A percentile compares a stretch with the other conserved stretches of the same genome.
These are phyloP conservation scores for Speoplatyrhinus poulsoni DNA, from an alignment of 2,113 vertebrate species.

Conservation along the genomic window DNA sequence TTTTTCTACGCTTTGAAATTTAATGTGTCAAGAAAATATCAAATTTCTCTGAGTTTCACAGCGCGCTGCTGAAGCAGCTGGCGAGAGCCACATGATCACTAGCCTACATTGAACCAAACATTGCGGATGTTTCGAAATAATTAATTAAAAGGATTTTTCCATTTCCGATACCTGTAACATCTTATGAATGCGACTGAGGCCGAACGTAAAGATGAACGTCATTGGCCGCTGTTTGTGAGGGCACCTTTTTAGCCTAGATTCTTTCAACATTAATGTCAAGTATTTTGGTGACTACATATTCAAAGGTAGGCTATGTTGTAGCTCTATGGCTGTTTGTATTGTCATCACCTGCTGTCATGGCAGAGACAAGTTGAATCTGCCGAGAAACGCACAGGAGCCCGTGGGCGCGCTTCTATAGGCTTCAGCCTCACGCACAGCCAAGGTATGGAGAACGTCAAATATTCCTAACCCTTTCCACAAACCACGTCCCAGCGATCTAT, in stretches of 20 bases:
- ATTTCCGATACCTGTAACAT: constrained; percentile 37
- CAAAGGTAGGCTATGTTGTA: constrained; percentile 29
- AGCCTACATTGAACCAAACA: constrained; percentile 71
- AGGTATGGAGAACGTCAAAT: constrained; percentile 63
- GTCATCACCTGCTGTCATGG: constrained; percentile 42
- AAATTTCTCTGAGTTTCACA: constrained; percentile 41
- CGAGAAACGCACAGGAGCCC: constrained; percentile 39
- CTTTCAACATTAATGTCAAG: constrained; percentile 26
- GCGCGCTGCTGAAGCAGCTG: constrained; percentile 57
- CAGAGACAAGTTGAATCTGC: constrained; percentile 48
- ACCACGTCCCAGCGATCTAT: constrained; percentile 19
- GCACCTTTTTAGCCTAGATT: constrained; percentile 2
- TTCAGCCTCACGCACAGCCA: constrained; percentile 26
- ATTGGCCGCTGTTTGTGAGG: constrained; percentile 3
- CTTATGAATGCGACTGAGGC: constrained; percentile 27
- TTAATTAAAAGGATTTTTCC: constrained; percentile 71
- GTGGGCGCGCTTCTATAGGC: constrained; percentile 40
- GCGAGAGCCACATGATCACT: constrained; percentile 56
- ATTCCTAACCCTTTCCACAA: constrained; percentile 48
- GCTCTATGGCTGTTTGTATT: constrained; percentile 26
- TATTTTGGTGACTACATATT: constrained; percentile 5
- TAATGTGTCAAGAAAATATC: constrained; percentile 46
- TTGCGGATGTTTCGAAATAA: constrained; percentile 80
- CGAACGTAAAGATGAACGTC: constrained; percentile 48
- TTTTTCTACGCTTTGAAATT: constrained; percentile 37